phyloP scores from a whole-genome alignment of 2,113 vertebrate genomes.

The Rattus norvegicus region GRCr8 NC_086021.1:31936501-31937000 shows the following conservation, averaged over 20 bases:
- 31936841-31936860: background rate
- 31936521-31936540: background rate
- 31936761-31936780: too few relatives aligned
- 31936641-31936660: background rate
- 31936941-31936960: conserved; percentile 28
- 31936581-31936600: background rate
- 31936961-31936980: background rate
- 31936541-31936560: background rate
- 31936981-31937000: background rate
- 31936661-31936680: background rate
- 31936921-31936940: background rate
- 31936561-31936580: background rate
- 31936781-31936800: too few relatives aligned
- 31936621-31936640: background rate
- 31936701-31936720: background rate
- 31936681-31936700: background rate
- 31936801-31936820: background rate
- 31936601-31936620: background rate
- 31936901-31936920: background rate
- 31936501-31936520: background rate
- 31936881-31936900: accelerated
- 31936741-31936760: background rate
- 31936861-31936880: background rate
- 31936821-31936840: background rate
- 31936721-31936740: background rate